Conservation (phyloP, 2,888 invertebrate species). For the Ochlodes sylvanus region DNA sequence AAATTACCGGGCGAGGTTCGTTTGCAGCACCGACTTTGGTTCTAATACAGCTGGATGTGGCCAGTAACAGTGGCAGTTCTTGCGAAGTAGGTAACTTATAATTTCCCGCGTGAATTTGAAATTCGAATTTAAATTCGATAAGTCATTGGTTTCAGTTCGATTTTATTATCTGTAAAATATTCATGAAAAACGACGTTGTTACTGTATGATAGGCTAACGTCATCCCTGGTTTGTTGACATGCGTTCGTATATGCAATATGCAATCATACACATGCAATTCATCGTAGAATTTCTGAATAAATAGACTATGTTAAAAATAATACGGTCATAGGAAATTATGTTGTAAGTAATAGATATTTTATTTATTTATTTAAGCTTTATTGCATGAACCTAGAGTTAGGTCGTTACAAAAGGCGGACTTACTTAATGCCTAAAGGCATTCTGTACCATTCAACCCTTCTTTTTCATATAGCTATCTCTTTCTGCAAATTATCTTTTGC, state of each 20-base stretch:
- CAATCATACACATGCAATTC: not conserved
- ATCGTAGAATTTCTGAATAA: no score
- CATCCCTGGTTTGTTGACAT: not conserved
- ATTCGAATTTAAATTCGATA: not conserved
- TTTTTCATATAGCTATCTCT: no score
- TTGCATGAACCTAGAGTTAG: no score
- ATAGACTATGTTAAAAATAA: no score
- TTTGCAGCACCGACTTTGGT: conserved; percentile 7
- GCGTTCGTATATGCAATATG: not conserved
- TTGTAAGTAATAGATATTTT: no score
- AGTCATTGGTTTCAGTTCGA: not conserved
- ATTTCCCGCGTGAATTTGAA: not conserved
- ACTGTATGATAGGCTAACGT: not conserved
- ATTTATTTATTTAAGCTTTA: no score
- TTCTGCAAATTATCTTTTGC: no score
- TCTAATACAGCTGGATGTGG: conserved; percentile 17
- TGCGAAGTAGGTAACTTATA: not conserved
- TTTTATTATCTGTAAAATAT: not conserved
- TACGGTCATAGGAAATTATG: no score
- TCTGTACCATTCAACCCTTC: no score
- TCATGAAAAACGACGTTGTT: not conserved
- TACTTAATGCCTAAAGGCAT: no score
- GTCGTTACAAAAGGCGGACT: no score
- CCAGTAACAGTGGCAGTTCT: not conserved
- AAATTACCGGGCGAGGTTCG: conserved; percentile 24